phyloP scores from a whole-genome alignment of 2,888 invertebrate species.

The Bombyx huttoni region DNA sequence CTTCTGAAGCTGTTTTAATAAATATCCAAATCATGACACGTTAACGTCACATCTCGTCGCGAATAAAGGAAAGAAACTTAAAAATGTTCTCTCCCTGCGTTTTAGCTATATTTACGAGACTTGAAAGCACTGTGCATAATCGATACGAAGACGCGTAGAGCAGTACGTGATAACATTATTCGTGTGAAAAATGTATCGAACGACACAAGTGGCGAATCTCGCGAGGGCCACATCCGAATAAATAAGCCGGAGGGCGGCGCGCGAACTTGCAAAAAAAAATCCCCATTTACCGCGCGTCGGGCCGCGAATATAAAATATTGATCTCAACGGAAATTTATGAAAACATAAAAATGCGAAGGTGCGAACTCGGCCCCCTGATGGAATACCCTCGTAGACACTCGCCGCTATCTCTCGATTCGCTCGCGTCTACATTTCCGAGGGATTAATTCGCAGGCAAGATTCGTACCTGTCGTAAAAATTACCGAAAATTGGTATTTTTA shows the following conservation, averaged over 20 bases:
- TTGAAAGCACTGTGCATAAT: slow-evolving; percentile 2
- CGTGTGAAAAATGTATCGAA: slow-evolving; percentile 56
- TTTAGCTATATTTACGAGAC: background rate
- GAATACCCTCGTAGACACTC: slow-evolving; percentile 40
- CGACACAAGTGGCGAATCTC: slow-evolving; percentile 48
- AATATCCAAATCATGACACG: background rate
- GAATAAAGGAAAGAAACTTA: background rate
- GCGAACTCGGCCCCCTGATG: slow-evolving; percentile 41
- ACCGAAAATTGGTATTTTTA: slow-evolving; percentile 16
- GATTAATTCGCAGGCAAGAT: slow-evolving; percentile 20
- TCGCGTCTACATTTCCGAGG: slow-evolving; percentile 19
- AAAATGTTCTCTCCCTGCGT: background rate
- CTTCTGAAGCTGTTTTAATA: no score
- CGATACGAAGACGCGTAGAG: slow-evolving; percentile 7
- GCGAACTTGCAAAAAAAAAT: slow-evolving; percentile 42
- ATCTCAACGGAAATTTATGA: slow-evolving; percentile 64
- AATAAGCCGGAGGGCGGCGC: slow-evolving; percentile 33
- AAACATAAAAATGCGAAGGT: slow-evolving; percentile 62
- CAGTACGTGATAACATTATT: slow-evolving; percentile 53
- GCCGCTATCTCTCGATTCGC: slow-evolving; percentile 22
- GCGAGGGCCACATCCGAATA: slow-evolving; percentile 44
- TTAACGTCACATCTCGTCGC: background rate
- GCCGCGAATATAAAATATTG: slow-evolving; percentile 64
- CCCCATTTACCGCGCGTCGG: slow-evolving; percentile 40
- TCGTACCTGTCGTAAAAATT: slow-evolving; percentile 21